Conservation (phyloP, 2,113 vertebrate species). For the Podocnemis expansa region DNA sequence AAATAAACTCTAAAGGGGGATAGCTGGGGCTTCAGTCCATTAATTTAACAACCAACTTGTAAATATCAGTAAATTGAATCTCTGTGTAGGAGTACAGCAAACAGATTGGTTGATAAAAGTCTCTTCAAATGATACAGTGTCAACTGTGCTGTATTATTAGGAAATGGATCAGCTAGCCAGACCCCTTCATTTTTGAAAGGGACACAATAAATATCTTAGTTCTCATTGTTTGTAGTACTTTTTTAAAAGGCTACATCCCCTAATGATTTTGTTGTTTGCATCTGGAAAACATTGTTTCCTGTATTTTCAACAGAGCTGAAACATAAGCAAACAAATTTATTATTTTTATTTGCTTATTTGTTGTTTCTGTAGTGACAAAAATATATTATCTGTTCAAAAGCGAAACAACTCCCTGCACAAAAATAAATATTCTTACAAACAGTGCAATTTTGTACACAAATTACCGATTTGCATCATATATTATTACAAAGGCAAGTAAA, state of each 20-base stretch:
- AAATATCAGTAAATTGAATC: not conserved
- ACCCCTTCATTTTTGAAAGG: not conserved
- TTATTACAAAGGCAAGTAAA: not conserved
- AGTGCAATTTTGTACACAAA: not conserved
- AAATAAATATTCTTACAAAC: not conserved
- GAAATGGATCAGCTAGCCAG: not conserved
- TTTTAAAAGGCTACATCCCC: not conserved
- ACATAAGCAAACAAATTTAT: not conserved
- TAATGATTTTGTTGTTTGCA: not conserved
- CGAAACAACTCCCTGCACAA: not conserved
- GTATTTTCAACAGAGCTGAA: not conserved
- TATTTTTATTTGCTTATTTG: not conserved
- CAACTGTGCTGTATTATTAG: not conserved
- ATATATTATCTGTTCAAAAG: not conserved
- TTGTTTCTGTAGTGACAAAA: not conserved
- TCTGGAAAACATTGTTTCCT: not conserved
- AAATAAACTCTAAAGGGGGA: not conserved
- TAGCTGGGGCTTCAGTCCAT: not conserved
- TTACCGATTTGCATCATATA: not conserved
- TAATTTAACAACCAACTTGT: not conserved
- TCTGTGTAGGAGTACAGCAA: not conserved
- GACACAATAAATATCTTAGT: not conserved
- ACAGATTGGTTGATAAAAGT: not conserved
- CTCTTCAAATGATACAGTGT: not conserved
- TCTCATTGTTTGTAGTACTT: not conserved